Evolutionary conservation across 2,888 invertebrate species (phyloP), one percentile per base, ranked within the genome.

Genomic region (Eumerus sabulonum): DNA sequence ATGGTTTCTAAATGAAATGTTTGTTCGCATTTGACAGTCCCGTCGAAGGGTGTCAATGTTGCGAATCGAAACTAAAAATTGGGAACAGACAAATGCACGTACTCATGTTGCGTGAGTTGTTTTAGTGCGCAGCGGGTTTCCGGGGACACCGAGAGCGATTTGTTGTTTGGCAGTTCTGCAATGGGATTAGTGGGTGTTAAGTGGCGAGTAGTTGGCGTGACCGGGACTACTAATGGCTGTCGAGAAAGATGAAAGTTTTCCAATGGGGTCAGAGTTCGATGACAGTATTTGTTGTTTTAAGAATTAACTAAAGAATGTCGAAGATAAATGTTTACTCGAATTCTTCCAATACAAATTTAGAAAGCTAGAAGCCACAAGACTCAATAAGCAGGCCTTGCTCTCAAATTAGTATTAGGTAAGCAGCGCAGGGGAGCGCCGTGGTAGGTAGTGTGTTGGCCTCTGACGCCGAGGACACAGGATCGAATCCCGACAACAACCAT

Each of bases 11-110:
- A 59, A 59, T 27, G 44, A 60, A 66, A 66, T 73, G 57, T 77
- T 67, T 72, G 63, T 38, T 35, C 45, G 13, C 40, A 14, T 77
- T 68, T 77, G 77, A 73, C 77, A 77, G 77, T 48, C 38, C 27
- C 38, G 63, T 56, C 77, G 73, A 77, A 77, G 77, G 72, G 73
- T 73, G 77, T 77, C 77, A 68, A 53, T 73, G 77, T 77, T 77
- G 67, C 73, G 67, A 77, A 72, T 77, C 59, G 48, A 51, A 27
- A 7, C 27, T 27, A 4, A 27, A 54, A 77, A 77, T 53, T 59
- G 57, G 53, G 77, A 48, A 27, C 73, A 77, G 51, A 53, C 40
- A 13, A 9, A n/a, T n/a, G n/a, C n/a, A n/a, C n/a, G n/a, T n/a
- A n/a, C n/a, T n/a, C 17, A 12, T 44, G 53, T 11, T 9, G 17